Evolutionary conservation across 2,113 vertebrate genomes (phyloP).

Genomic region (Ciconia stormi): DNA sequence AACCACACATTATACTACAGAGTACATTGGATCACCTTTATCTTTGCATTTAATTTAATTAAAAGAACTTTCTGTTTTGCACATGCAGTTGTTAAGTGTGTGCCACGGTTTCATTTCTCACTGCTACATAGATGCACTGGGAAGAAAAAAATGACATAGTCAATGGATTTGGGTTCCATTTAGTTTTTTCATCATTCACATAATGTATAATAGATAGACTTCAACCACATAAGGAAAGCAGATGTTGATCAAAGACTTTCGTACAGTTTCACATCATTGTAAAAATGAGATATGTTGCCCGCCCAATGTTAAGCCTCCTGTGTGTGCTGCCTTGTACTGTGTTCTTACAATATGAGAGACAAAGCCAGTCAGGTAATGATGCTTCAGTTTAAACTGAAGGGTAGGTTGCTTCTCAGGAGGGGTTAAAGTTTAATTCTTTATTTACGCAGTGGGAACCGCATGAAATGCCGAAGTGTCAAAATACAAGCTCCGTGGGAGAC

Average conservation of each 20-base stretch:
- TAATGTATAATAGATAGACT: background rate
- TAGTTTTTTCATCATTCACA: background rate
- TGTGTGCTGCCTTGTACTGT: rapidly evolving
- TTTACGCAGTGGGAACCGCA: background rate
- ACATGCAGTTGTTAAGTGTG: background rate
- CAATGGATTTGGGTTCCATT: background rate
- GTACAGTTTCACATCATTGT: background rate
- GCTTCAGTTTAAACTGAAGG: background rate
- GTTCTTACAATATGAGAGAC: background rate
- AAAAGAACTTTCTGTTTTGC: background rate
- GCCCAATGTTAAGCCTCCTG: background rate
- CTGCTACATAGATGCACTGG: background rate
- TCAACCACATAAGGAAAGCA: background rate
- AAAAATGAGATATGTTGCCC: background rate
- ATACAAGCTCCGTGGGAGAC: background rate
- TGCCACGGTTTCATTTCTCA: background rate
- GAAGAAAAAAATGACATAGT: background rate
- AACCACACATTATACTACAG: background rate
- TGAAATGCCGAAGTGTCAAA: background rate
- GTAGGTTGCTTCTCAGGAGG: background rate
- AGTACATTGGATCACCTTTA: background rate
- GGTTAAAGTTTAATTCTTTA: background rate
- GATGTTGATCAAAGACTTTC: background rate
- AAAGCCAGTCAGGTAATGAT: background rate
- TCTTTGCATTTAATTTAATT: background rate